Evolutionary conservation across 2,113 vertebrate species (phyloP).

Genomic region (Psittacula cyanocephala): DNA sequence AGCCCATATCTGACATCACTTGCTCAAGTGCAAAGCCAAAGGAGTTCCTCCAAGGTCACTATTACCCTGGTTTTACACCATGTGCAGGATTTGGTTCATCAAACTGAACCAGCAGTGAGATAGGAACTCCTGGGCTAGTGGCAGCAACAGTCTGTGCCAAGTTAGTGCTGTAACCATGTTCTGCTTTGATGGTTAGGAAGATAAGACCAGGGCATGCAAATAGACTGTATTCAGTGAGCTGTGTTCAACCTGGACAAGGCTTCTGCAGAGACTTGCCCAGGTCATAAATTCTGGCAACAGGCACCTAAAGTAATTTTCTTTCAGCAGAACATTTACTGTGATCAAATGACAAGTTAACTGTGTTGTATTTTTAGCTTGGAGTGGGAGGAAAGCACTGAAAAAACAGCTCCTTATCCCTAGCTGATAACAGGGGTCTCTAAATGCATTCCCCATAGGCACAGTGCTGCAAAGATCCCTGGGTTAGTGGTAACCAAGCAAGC

Average conservation of each 20-base stretch:
- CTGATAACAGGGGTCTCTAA: constrained; percentile 18
- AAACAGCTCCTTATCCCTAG: constrained; percentile 28
- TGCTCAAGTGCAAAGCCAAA: constrained; percentile 11
- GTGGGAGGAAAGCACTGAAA: constrained; percentile 50
- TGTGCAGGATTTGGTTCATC: neutral
- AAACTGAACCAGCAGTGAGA: neutral
- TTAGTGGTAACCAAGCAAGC: neutral
- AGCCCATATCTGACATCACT: neutral
- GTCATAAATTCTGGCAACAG: constrained; percentile 34
- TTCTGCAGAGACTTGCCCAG: constrained; percentile 29
- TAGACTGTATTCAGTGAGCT: neutral
- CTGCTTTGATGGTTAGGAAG: constrained; percentile 25
- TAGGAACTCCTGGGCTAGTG: neutral
- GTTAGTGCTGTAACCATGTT: neutral
- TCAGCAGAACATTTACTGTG: constrained; percentile 25
- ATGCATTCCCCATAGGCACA: neutral
- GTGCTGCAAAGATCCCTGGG: neutral
- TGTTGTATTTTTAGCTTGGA: constrained; percentile 51
- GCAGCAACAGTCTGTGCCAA: constrained; percentile 31
- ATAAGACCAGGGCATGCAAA: constrained; percentile 40
- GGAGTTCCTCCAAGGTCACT: neutral
- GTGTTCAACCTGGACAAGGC: neutral
- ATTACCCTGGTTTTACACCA: neutral
- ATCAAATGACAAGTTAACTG: constrained; percentile 54
- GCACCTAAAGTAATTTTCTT: constrained; percentile 21